These are phyloP conservation scores for Cyphomyrus plagiostoma DNA, from an alignment of 2,113 vertebrate species.

Conservation along the genomic window DNA sequence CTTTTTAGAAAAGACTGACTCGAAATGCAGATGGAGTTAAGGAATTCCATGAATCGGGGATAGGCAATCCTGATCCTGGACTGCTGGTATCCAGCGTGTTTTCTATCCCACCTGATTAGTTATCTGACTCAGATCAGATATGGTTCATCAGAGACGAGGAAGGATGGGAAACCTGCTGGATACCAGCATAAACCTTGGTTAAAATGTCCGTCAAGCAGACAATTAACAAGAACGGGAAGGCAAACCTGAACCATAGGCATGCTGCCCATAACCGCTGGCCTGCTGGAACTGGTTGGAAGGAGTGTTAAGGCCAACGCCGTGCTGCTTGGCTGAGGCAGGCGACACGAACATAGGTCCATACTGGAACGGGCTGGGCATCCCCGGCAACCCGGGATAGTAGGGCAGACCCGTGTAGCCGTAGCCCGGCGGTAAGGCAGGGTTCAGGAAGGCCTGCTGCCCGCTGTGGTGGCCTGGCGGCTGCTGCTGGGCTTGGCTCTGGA, in stretches of 20 bases:
- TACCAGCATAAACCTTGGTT: background rate
- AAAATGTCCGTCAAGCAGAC: background rate
- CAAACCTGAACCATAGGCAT: slow-evolving; percentile 76
- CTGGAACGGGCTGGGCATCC: slow-evolving; percentile 88
- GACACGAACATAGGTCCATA: slow-evolving; percentile 94
- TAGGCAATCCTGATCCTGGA: background rate
- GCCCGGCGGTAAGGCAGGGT: slow-evolving; percentile 79
- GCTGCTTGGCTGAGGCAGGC: slow-evolving; percentile 85
- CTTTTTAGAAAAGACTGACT: background rate
- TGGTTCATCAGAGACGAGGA: background rate
- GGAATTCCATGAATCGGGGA: background rate
- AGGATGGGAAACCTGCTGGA: background rate
- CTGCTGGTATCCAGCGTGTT: background rate
- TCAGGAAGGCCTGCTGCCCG: slow-evolving; percentile 87
- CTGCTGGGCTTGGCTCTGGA: slow-evolving; percentile 53
- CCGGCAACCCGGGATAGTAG: slow-evolving; percentile 83
- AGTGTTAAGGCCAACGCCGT: slow-evolving; percentile 70
- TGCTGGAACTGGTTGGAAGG: slow-evolving; percentile 81
- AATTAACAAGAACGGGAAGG: slow-evolving; percentile 14
- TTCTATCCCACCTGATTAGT: background rate
- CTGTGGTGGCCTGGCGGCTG: slow-evolving; percentile 75
- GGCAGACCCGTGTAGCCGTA: slow-evolving; percentile 94
- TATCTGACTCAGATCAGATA: background rate
- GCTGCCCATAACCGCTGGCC: slow-evolving; percentile 80
- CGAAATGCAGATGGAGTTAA: background rate